Base-by-base conservation (phyloP, 2,888 invertebrate genomes). In the Camponotus fellah region DNA sequence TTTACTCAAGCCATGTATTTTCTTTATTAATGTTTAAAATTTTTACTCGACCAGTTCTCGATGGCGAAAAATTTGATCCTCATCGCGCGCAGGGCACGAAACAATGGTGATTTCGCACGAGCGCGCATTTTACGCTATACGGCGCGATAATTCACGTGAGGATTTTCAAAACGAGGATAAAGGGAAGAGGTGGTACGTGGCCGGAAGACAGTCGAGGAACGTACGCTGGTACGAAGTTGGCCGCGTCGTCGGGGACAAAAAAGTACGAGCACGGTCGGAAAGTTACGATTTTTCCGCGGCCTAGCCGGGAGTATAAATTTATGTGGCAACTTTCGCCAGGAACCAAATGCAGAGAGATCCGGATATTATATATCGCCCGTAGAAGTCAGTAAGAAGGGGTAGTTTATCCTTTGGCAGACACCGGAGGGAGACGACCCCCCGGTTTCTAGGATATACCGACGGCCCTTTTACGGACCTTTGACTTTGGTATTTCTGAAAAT, bases 311-410 rank as follows among this genome's bases (percentile, higher is more conserved):
- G 86, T 87, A 87, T 88, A 88, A 92, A 92, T 92, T 92, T 91
- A 91, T 91, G 91, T 87, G 88, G 85, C 86, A 91, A 92, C 91
- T 91, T 92, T 92, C 83, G 85, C 87, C 86, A 77, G 86, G 77
- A 87, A 86, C 87, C 87, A 86, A 92, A 92, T 90, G 87, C 88
- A 76, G 85, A 74, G 82, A 88, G 90, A 92, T 91, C 87, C 88
- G 86, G 86, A 86, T 88, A 89, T 90, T 91, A 91, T 92, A 91
- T 89, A 91, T 91, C 86, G 88, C 84, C 66, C 60, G 74, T 75
- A 34, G 77, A 87, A 91, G 87, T 89, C 87, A 83, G 87, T 66
- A 53, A 53, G 84, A 84, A 85, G 69, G 85, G 87, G 79, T 86
- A 87, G 89, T 91, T 91, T 90, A 90, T 90, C 83, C 86, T 88